These are phyloP conservation scores for Epizoanthus stellaris DNA, from an alignment of 92 coral and sea anemone species.

Conservation along the genomic window DNA sequence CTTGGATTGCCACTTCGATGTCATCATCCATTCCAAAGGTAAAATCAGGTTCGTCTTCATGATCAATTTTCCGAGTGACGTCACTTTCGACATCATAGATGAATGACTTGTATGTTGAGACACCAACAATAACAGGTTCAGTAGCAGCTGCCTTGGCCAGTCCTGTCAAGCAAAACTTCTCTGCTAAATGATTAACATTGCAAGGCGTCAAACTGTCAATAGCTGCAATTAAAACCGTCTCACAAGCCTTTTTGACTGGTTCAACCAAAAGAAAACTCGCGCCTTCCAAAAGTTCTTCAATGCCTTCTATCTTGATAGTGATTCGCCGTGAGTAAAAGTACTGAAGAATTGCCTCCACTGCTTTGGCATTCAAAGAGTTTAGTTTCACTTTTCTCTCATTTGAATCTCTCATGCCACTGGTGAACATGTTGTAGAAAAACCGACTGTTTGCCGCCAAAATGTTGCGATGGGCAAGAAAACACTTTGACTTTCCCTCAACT, in stretches of 20 bases:
- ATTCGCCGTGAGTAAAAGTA: constrained; percentile 78
- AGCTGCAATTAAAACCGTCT: constrained; percentile 52
- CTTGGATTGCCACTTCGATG: constrained; percentile 49
- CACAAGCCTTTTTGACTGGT: constrained; percentile 67
- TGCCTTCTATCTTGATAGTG: constrained; percentile 57
- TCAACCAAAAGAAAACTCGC: constrained; percentile 70
- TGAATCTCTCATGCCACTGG: constrained; percentile 81
- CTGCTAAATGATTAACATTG: constrained; percentile 62
- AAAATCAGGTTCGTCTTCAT: background rate
- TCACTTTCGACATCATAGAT: background rate
- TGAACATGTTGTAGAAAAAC: constrained; percentile 79
- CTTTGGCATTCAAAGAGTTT: constrained; percentile 48
- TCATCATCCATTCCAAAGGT: constrained; percentile 5
- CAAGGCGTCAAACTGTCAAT: constrained; percentile 60
- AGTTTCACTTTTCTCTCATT: constrained; percentile 57
- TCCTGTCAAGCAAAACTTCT: constrained; percentile 62
- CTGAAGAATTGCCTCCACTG: constrained; percentile 67
- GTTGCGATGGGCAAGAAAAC: constrained; percentile 71
- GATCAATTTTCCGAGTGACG: background rate
- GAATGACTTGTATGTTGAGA: background rate
- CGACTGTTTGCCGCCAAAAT: constrained; percentile 82
- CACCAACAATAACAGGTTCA: background rate
- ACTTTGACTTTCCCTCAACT: constrained; percentile 62
- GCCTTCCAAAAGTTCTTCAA: constrained; percentile 66
- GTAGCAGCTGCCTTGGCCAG: constrained; percentile 53